phyloP scores from a whole-genome alignment of 2,797 vertebrate genomes.

The Notolabrus celidotus region DNA sequence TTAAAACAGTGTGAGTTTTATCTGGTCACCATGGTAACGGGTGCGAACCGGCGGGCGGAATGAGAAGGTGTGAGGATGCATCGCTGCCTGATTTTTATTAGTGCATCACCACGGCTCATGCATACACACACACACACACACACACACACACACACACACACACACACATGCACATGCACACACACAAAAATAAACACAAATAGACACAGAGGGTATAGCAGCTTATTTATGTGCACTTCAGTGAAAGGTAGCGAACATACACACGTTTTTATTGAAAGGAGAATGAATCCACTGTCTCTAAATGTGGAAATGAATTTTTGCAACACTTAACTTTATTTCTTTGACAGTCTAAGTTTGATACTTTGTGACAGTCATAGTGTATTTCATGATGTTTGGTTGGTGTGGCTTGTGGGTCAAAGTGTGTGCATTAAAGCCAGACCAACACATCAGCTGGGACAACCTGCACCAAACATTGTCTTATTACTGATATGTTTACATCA shows the following conservation, averaged over 20 bases:
- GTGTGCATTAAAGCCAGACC: no score
- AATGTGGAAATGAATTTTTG: not conserved
- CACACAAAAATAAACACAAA: conserved; percentile 13
- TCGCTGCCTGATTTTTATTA: conserved; percentile 85
- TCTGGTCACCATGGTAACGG: conserved; percentile 97
- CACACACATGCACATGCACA: conserved; percentile 38
- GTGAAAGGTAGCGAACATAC: conserved; percentile 16
- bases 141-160: no score
- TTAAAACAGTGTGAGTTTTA: conserved; percentile 97
- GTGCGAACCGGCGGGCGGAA: conserved; percentile 81
- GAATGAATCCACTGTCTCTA: not conserved
- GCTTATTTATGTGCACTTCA: conserved; percentile 29
- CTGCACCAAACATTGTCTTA: no score
- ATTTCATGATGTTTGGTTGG: not conserved
- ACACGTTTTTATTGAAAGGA: conserved; percentile 21
- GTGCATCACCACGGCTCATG: conserved; percentile 73
- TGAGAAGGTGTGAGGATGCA: conserved; percentile 87
- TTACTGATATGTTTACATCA: no score
- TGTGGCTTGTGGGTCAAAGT: no score
- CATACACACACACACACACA: conserved; percentile 30
- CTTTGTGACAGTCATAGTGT: not conserved
- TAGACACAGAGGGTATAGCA: conserved; percentile 33
- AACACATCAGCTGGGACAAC: no score
- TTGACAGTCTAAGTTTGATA: not conserved
- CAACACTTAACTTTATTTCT: no score